Base-by-base conservation (phyloP, 2,797 vertebrate genomes). In the Siniperca undulata region DNA sequence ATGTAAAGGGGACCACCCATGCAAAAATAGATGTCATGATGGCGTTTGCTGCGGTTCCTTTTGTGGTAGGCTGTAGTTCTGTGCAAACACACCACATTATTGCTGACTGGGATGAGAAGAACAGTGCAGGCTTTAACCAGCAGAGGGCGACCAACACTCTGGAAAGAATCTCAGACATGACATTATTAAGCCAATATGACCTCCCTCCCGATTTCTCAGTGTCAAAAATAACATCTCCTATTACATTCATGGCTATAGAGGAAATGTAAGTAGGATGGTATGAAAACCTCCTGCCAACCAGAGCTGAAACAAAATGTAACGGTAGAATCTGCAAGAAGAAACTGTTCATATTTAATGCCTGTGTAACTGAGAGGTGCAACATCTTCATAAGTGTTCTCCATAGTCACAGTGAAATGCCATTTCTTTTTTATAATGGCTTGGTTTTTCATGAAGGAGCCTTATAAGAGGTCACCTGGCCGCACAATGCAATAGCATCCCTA, bases 151-250 rank as follows among this genome's bases (percentile, higher is more conserved):
- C 82, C 73, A 42, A 90, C 55, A 61, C 89, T 82, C 77, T 92
- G 86, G 75, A 86, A 88, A 93, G 74, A 85, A 66, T 86, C 78
- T 84, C 70, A 72, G 75, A 30, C 30, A 30, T 30, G 80, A 59
- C 40, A 46, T 89, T 87, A 86, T 79, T 79, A 77, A 78, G 85
- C 86, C 85, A 86, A 74, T 76, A 52, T 81, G 88, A 87, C 81
- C 79, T 85, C 82, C 91, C 90, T 88, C 87, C 84, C 59, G 14
- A 87, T 88, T 93, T 93, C 89, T 91, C 82, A 60, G 91, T 93
- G 93, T 93, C 92, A 94, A 92, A 94, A 95, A 94, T 92, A 95
- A 95, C 92, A 94, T 92, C 90, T 95, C 92, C 83, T 36, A 68
- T 94, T 94, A 94, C 94, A 83, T 93, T 89, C 92, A 91, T 86